These are phyloP conservation scores for Saccostrea echinata DNA, from an alignment of 1,140 invertebrate genomes.

Conservation along the genomic window DNA sequence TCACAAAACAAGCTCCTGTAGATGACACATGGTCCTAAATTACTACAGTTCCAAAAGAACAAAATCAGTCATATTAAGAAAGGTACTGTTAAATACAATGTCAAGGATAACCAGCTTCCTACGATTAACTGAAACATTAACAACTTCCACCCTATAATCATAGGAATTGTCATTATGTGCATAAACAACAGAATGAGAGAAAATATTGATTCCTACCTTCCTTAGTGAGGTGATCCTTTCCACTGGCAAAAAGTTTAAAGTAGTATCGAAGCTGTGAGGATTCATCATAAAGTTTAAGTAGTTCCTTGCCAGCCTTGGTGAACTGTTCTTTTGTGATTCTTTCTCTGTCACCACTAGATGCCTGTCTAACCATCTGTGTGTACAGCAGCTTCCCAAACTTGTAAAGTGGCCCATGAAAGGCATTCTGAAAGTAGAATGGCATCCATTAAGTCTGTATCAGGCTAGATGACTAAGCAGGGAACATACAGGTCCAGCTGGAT, in stretches of 20 bases:
- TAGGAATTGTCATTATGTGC: neutral
- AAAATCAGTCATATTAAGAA: no score
- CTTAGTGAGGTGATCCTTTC: slow-evolving; percentile 70
- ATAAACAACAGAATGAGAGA: neutral
- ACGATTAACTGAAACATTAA: no score
- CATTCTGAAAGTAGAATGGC: slow-evolving; percentile 65
- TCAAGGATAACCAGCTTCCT: no score
- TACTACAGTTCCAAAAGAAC: no score
- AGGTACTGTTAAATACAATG: no score
- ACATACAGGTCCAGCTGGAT: no score
- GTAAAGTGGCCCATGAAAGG: slow-evolving; percentile 75
- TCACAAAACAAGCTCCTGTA: no score
- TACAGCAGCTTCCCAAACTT: slow-evolving; percentile 75
- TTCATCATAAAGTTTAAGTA: slow-evolving; percentile 71
- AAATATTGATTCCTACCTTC: slow-evolving; percentile 66
- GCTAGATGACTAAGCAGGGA: no score
- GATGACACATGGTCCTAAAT: no score
- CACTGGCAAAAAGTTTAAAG: slow-evolving; percentile 73
- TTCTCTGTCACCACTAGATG: slow-evolving; percentile 62
- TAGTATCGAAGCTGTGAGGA: slow-evolving; percentile 74
- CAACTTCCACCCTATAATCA: neutral
- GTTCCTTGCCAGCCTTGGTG: slow-evolving; percentile 73
- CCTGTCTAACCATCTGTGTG: slow-evolving; percentile 64
- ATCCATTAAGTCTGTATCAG: no score
- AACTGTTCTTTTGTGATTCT: slow-evolving; percentile 76